Percentiles rank a stretch among this genome's conserved stretches.
Evolutionary conservation across 2,888 invertebrate species (phyloP).

Genomic region (Sisyra terminalis): DNA sequence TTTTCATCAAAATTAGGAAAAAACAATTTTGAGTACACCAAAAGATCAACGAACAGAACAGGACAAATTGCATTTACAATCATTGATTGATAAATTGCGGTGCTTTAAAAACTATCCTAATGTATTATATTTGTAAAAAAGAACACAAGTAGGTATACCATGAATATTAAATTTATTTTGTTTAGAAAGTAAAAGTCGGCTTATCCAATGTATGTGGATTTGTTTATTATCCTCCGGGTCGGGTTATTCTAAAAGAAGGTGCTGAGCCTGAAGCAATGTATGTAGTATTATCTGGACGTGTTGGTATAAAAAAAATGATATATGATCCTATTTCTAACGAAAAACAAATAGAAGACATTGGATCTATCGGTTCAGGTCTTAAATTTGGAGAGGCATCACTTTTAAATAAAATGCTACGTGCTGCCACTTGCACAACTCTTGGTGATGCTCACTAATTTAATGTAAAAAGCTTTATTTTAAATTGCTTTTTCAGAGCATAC

Average conservation of each 20-base stretch:
- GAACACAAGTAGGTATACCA: not conserved
- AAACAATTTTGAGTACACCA: conserved; percentile 38
- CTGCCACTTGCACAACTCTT: conserved; percentile 38
- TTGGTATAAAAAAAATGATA: conserved; percentile 30
- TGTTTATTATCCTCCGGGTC: conserved; percentile 38
- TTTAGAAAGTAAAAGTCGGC: conserved; percentile 38
- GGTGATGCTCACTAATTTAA: conserved; percentile 26
- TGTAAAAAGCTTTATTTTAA: not conserved
- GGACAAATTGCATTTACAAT: conserved; percentile 40
- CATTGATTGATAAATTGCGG: conserved; percentile 39
- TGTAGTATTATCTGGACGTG: conserved; percentile 45
- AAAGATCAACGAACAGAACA: conserved; percentile 34
- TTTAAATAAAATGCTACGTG: conserved; percentile 39
- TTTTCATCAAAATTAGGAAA: conserved; percentile 30
- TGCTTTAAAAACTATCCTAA: conserved; percentile 43
- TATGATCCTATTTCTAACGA: conserved; percentile 33
- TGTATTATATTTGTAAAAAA: conserved; percentile 20
- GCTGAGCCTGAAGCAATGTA: conserved; percentile 41
- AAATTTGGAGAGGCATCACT: conserved; percentile 52
- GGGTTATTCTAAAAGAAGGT: conserved; percentile 42
- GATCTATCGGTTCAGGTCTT: conserved; percentile 35
- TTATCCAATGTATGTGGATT: conserved; percentile 43
- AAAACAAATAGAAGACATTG: conserved; percentile 30
- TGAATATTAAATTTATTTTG: conserved; percentile 13
- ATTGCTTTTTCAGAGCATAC: conserved; percentile 28